Conservation (phyloP, 2,888 invertebrate species). For the Isotomurus palustris region DNA sequence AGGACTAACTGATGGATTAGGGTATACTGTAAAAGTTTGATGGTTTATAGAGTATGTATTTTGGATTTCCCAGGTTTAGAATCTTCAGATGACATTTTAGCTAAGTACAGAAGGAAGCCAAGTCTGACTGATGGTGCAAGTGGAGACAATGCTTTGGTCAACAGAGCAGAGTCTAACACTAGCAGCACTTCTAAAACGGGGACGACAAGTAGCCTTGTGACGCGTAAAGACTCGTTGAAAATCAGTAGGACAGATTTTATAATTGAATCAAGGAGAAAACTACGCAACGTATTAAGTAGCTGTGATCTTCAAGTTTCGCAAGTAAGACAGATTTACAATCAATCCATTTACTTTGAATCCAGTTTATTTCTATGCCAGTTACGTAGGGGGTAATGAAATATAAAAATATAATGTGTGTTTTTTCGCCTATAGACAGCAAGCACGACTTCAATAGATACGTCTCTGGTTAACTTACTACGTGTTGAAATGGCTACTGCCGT, state of each 20-base stretch:
- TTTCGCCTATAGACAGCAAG: conserved; percentile 20
- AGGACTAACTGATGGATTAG: background rate
- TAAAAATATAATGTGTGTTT: background rate
- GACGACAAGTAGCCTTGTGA: background rate
- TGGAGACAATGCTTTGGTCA: conserved; percentile 51
- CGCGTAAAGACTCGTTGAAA: conserved; percentile 43
- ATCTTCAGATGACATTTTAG: conserved; percentile 86
- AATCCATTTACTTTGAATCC: background rate
- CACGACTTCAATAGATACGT: conserved; percentile 27
- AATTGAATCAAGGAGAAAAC: conserved; percentile 74
- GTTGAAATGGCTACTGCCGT: conserved; percentile 77
- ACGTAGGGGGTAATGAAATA: conserved; percentile 5
- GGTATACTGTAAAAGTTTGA: no score
- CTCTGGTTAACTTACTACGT: conserved; percentile 63
- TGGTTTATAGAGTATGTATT: no score
- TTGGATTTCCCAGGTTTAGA: conserved; percentile 53
- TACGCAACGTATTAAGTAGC: conserved; percentile 83
- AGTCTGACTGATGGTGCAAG: conserved; percentile 50
- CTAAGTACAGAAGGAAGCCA: conserved; percentile 72
- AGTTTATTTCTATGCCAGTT: no score
- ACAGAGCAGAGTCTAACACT: conserved; percentile 5
- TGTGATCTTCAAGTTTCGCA: conserved; percentile 58
- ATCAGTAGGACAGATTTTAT: conserved; percentile 40
- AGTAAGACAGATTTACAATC: conserved; percentile 11
- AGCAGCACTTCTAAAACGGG: background rate